Percentiles rank a stretch among this genome's conserved stretches.
Evolutionary conservation across 2,888 invertebrate genomes (phyloP).

Genomic region (Dione vanillae): DNA sequence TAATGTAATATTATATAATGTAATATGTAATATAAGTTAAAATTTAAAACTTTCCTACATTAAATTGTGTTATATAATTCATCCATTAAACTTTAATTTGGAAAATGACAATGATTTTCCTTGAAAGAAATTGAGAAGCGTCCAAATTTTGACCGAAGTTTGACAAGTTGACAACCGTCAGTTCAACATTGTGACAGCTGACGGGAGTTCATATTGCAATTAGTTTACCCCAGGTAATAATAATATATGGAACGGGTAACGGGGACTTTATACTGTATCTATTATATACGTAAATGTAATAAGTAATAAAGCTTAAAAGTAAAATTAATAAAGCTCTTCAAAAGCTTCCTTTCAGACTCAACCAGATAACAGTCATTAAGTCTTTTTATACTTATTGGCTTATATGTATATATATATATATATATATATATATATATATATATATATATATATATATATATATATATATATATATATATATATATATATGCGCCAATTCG

Average conservation of each 20-base stretch:
- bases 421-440: no score
- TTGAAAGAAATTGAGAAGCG: conserved; percentile 20
- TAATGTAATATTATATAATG: no score
- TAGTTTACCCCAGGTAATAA: conserved; percentile 11
- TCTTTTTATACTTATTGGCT: no score
- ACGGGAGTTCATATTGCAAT: conserved; percentile 22
- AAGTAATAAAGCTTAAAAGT: no score
- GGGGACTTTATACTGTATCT: neutral
- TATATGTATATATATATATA: no score
- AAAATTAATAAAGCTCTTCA: no score
- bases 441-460: neutral
- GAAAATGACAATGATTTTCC: conserved; percentile 29
- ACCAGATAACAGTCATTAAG: no score
- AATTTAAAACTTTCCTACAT: neutral
- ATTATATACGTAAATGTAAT: neutral
- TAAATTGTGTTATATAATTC: conserved; percentile 9
- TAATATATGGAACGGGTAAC: neutral
- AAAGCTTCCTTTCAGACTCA: no score
- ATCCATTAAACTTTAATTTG: conserved; percentile 12
- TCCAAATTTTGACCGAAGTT: conserved; percentile 41
- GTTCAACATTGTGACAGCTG: conserved; percentile 38
- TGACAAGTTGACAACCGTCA: conserved; percentile 42
- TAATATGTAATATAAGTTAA: neutral
- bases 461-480: no score
- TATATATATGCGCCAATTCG: no score